Evolutionary conservation across 2,797 vertebrate species (phyloP).

Genomic region (Bovichtus variegatus): DNA sequence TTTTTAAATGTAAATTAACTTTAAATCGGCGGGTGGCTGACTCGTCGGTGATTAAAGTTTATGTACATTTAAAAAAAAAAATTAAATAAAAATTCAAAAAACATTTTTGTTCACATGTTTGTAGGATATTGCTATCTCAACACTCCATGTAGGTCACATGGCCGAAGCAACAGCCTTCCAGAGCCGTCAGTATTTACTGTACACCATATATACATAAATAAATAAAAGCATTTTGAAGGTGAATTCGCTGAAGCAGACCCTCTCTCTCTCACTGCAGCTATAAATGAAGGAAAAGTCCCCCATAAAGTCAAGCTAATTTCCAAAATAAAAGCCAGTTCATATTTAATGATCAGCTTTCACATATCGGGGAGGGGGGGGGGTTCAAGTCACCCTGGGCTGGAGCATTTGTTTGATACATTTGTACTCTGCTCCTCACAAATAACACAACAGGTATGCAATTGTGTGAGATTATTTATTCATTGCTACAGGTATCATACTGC

Average conservation of each 20-base stretch:
- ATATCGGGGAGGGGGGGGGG: background rate
- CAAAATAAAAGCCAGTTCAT: background rate
- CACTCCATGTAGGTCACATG: background rate
- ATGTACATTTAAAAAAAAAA: no score
- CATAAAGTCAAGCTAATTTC: background rate
- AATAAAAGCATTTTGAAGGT: background rate
- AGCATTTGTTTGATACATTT: background rate
- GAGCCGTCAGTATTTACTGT: conserved; percentile 4
- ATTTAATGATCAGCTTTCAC: background rate
- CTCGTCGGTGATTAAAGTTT: no score
- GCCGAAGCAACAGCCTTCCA: background rate
- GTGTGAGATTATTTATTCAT: background rate
- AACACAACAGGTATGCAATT: background rate
- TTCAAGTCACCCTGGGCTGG: background rate
- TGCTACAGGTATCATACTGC: background rate
- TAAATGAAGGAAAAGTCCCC: background rate
- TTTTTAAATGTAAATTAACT: no score
- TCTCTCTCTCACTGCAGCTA: background rate
- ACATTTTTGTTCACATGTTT: no score
- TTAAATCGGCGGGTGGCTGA: no score
- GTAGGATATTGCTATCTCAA: no score
- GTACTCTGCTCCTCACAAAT: background rate
- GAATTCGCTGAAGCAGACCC: background rate
- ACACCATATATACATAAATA: background rate
- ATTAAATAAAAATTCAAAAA: no score